Conservation (phyloP, 2,888 invertebrate genomes). For the Pandemis heparana region DNA sequence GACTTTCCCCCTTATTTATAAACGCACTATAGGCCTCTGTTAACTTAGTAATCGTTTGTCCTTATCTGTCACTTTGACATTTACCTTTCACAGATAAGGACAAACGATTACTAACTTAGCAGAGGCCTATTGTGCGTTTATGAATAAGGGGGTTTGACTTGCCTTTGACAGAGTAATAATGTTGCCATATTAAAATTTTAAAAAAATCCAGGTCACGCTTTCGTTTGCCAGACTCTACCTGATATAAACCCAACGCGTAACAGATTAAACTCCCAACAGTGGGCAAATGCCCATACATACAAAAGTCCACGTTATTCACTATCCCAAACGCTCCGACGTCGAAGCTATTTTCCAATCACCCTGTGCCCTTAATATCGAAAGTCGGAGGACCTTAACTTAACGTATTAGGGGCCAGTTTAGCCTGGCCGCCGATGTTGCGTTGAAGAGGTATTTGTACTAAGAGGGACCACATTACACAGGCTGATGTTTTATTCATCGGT, state of each 20-base stretch:
- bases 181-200: too few relatives aligned
- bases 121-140: too few relatives aligned
- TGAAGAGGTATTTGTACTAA: conserved; percentile 9
- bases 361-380: not conserved
- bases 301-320: conserved; percentile 11
- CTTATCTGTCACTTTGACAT: too few relatives aligned
- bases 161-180: too few relatives aligned
- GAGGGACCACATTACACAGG: conserved; percentile 16
- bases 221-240: too few relatives aligned
- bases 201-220: too few relatives aligned
- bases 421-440: not conserved
- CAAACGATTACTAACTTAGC: too few relatives aligned
- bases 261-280: not conserved
- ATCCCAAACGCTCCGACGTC: not conserved
- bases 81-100: too few relatives aligned
- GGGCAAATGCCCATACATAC: not conserved
- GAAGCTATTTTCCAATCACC: conserved; percentile 5
- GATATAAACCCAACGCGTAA: not conserved
- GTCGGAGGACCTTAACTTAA: not conserved
- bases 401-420: not conserved
- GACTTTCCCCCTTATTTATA: too few relatives aligned
- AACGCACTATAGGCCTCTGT: too few relatives aligned
- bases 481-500: conserved; percentile 22
- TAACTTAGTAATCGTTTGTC: too few relatives aligned
- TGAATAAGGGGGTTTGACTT: too few relatives aligned